These are phyloP conservation scores for Agapostemon virescens DNA, from an alignment of 2,888 invertebrate genomes.

Conservation along the genomic window DNA sequence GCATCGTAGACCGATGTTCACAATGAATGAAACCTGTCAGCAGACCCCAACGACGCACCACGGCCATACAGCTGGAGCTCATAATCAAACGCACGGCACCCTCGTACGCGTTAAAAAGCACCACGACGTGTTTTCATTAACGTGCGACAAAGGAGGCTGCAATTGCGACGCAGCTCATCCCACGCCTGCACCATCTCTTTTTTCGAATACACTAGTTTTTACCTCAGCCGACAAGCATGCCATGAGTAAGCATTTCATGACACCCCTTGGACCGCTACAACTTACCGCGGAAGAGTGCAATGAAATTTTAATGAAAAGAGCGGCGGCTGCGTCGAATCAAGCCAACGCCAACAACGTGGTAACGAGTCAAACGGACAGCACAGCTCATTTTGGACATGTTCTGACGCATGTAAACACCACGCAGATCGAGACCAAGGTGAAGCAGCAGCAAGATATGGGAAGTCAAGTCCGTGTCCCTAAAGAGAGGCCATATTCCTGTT, in stretches of 20 bases:
- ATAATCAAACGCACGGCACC: slow-evolving; percentile 82
- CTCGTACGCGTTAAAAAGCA: slow-evolving; percentile 77
- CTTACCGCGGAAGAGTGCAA: slow-evolving; percentile 89
- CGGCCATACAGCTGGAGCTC: slow-evolving; percentile 73
- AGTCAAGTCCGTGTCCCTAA: slow-evolving; percentile 83
- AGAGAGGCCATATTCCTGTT: slow-evolving; percentile 90
- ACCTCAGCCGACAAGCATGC: slow-evolving; percentile 79
- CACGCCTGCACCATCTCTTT: slow-evolving; percentile 76
- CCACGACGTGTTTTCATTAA: slow-evolving; percentile 78
- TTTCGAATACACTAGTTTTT: slow-evolving; percentile 79
- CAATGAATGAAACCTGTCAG: slow-evolving; percentile 78
- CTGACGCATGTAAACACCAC: slow-evolving; percentile 79
- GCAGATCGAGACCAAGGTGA: slow-evolving; percentile 82
- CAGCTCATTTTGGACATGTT: slow-evolving; percentile 77
- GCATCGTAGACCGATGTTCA: slow-evolving; percentile 77
- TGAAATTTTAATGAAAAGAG: slow-evolving; percentile 89
- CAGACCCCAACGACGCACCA: slow-evolving; percentile 76
- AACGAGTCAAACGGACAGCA: slow-evolving; percentile 75
- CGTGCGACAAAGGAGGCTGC: slow-evolving; percentile 79
- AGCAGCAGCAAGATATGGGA: slow-evolving; percentile 84
- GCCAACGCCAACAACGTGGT: slow-evolving; percentile 75
- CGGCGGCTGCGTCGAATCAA: slow-evolving; percentile 84
- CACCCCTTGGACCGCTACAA: slow-evolving; percentile 87
- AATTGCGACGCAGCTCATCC: slow-evolving; percentile 79
- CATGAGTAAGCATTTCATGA: slow-evolving; percentile 85